Conservation (phyloP, 2,888 invertebrate genomes). For the Ochropleura leucogaster region DNA sequence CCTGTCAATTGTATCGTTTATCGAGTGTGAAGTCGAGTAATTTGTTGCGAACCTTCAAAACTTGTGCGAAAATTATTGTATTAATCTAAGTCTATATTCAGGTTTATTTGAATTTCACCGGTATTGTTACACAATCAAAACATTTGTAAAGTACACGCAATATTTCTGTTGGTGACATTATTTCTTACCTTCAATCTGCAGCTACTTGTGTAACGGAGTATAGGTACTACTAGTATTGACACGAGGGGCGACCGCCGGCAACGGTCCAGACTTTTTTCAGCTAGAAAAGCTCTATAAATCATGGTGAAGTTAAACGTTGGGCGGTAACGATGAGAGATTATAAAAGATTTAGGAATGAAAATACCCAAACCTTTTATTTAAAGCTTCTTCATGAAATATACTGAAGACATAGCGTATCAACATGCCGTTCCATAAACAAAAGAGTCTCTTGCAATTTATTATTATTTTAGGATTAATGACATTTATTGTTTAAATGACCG, state of each 20-base stretch:
- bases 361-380: constrained; percentile 9
- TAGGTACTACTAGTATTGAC: constrained; percentile 67
- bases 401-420: neutral
- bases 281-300: constrained; percentile 69
- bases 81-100: neutral
- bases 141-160: constrained; percentile 14
- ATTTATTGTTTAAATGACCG: neutral
- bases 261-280: constrained; percentile 73
- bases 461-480: neutral
- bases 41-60: constrained; percentile 53
- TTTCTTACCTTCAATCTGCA: constrained; percentile 39
- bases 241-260: constrained; percentile 68
- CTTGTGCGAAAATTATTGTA: constrained; percentile 16
- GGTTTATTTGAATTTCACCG: neutral
- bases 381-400: constrained; percentile 2
- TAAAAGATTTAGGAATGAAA: constrained; percentile 24
- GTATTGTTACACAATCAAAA: constrained; percentile 19
- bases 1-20: constrained; percentile 77
- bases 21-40: constrained; percentile 72
- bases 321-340: constrained; percentile 59
- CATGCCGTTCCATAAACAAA: neutral
- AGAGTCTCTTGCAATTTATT: neutral
- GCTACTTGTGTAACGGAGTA: constrained; percentile 55
- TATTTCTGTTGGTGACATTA: constrained; percentile 32
- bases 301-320: constrained; percentile 57